Conservation (phyloP, 2,113 vertebrate genomes). For the Ageneiosus marmoratus region DNA sequence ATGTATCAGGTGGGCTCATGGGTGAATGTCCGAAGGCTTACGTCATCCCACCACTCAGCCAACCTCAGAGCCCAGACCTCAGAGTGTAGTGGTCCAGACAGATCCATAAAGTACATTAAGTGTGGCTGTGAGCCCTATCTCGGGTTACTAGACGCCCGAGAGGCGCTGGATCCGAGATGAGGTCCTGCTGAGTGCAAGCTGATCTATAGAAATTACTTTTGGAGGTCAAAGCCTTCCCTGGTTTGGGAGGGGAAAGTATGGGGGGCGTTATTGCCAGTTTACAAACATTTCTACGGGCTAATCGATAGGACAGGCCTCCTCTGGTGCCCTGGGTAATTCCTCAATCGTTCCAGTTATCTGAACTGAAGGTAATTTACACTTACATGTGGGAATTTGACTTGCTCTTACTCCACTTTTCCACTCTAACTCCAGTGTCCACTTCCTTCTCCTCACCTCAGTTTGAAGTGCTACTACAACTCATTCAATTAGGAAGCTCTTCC, state of each 20-base stretch:
- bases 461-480: slow-evolving; percentile 55
- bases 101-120: slow-evolving; percentile 79
- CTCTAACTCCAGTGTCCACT: slow-evolving; percentile 27
- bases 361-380: slow-evolving; percentile 68
- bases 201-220: slow-evolving; percentile 71
- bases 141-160: slow-evolving; percentile 65
- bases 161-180: slow-evolving; percentile 53
- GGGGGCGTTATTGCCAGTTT: slow-evolving; percentile 71
- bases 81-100: slow-evolving; percentile 51
- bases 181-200: slow-evolving; percentile 52
- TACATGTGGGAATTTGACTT: slow-evolving; percentile 54
- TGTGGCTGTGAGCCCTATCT: slow-evolving; percentile 48
- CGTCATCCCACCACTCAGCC: slow-evolving; percentile 18
- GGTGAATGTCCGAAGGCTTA: slow-evolving; percentile 27
- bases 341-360: slow-evolving; percentile 63
- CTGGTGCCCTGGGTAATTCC: slow-evolving; percentile 59
- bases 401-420: slow-evolving; percentile 20
- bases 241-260: slow-evolving; percentile 52
- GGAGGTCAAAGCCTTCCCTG: slow-evolving; percentile 55
- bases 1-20: slow-evolving; percentile 51
- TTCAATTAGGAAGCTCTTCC: slow-evolving; percentile 57
- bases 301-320: slow-evolving; percentile 59
- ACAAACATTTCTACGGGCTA: slow-evolving; percentile 72
- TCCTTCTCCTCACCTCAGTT: slow-evolving; percentile 48
- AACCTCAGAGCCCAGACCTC: slow-evolving; percentile 17